Base-by-base conservation (phyloP, 2,888 invertebrate species). In the Polymixis lichenea region DNA sequence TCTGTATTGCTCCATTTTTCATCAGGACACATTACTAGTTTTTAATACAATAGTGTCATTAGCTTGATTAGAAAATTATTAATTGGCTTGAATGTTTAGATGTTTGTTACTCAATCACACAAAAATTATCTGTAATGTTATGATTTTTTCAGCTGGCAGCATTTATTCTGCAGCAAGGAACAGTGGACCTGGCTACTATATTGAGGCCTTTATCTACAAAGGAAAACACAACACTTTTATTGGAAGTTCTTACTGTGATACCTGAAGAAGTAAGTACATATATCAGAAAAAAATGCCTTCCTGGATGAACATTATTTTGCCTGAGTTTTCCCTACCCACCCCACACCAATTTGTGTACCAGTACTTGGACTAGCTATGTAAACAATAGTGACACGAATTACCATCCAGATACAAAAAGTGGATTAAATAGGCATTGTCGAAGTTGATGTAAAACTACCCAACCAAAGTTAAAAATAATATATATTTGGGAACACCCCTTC, bases 181-280 rank as follows among this genome's bases (percentile, higher is more conserved):
- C 89, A 84, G 97, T 97, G 89, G 98, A 98, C 76, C 97, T 99
- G 81, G 97, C 98, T 78, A 98, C 98, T 88, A 97, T 99, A 75
- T 97, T 98, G 62, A 92, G 96, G 95, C 90, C 97, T 94, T 83
- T 98, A 97, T 95, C 97, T 94, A 91, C 97, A 94, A 88, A 95
- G 49, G 95, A 95, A 80, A 95, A 95, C 81, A 93, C 94, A 72
- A 90, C 93, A 70, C 86, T 96, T n/a, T 93, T 99, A 88, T 93
- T 99, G 72, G 98, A 98, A 96, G 98, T 99, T 58, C 96, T 99
- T 25, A 98, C 98, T 88, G 98, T 98, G 73, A 97, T 99, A 91
- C 99, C 99, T 46, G 98, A 98, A 95, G 99, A 99, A 97, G 98
- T 98, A 95, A 95, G 93, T 87, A 61, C 46, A n/a, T n/a, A n/a